Evolutionary conservation across 2,113 vertebrate genomes (phyloP).

Genomic region (Nettapus auritus): DNA sequence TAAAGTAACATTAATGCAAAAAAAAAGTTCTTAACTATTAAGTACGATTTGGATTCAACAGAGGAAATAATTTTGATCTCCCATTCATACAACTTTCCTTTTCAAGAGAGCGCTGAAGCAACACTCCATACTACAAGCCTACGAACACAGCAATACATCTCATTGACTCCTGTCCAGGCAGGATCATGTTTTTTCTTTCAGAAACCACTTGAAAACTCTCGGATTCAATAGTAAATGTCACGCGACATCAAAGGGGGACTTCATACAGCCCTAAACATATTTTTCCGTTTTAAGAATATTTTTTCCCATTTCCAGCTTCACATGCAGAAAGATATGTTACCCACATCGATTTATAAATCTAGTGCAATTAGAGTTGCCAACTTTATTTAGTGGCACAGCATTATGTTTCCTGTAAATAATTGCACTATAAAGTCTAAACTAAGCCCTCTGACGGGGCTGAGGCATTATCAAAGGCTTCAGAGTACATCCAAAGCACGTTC

Average conservation of each 20-base stretch:
- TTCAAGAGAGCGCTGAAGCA: background rate
- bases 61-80: background rate
- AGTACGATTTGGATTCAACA: background rate
- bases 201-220: background rate
- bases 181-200: background rate
- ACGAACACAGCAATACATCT: background rate
- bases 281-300: conserved; percentile 10
- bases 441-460: background rate
- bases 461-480: background rate
- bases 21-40: background rate
- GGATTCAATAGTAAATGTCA: background rate
- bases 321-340: background rate
- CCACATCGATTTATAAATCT: background rate
- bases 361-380: background rate
- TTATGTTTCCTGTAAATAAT: background rate
- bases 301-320: conserved; percentile 1
- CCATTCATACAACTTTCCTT: background rate
- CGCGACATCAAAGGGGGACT: background rate
- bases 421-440: background rate
- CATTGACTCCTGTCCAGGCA: background rate
- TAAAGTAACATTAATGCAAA: background rate
- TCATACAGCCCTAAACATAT: background rate
- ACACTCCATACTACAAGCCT: background rate
- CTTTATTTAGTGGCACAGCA: background rate
- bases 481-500: background rate